Conservation (phyloP, 2,797 vertebrate genomes). For the Clarias fuscus region DNA sequence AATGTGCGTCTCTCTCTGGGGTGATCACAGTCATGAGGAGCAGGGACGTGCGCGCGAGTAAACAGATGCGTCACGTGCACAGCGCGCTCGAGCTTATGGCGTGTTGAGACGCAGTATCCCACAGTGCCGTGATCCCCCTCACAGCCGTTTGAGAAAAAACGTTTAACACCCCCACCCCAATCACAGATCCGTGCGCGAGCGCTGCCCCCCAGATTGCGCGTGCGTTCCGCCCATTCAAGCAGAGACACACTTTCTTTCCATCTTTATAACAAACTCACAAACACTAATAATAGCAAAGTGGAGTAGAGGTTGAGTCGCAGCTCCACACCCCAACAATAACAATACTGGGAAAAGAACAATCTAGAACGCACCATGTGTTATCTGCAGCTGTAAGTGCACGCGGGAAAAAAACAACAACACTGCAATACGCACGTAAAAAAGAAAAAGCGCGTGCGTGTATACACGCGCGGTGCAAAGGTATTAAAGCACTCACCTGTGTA, state of each 20-base stretch:
- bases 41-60: background rate
- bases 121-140: background rate
- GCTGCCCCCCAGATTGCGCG: background rate
- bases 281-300: background rate
- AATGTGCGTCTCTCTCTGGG: too few relatives aligned
- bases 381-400: background rate
- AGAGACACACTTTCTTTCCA: background rate
- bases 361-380: background rate
- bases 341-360: background rate
- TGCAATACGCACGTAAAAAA: background rate
- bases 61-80: slow-evolving; percentile 5
- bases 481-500: too few relatives aligned
- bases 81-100: background rate
- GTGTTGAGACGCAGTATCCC: background rate
- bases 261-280: background rate
- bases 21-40: background rate
- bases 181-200: background rate
- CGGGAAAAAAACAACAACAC: background rate
- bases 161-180: background rate
- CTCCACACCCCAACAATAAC: background rate
- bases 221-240: background rate
- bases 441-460: background rate
- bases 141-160: background rate
- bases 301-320: background rate
- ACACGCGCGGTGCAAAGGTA: background rate